phyloP scores from a whole-genome alignment of 2,797 vertebrate genomes.

The Ciconia nigra region DNA sequence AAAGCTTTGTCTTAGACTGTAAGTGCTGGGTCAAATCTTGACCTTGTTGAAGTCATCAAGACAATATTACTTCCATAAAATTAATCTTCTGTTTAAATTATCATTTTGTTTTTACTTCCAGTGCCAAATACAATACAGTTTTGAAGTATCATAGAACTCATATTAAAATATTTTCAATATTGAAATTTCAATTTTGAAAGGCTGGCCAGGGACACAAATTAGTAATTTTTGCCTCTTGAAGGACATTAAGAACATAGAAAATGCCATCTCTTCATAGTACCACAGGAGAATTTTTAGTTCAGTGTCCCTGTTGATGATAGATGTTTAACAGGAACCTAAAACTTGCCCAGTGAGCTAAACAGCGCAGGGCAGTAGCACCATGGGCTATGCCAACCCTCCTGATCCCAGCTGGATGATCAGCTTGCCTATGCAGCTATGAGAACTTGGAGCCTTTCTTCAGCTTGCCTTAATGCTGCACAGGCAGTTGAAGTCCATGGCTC shows the following conservation, averaged over 20 bases:
- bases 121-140: not conserved
- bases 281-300: not conserved
- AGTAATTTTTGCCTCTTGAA: not conserved
- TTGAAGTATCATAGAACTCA: not conserved
- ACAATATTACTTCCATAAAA: not conserved
- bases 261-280: not conserved
- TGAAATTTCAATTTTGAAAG: not conserved
- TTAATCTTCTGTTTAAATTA: not conserved
- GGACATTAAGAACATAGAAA: not conserved
- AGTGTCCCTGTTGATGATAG: not conserved
- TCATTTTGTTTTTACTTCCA: not conserved
- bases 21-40: not conserved
- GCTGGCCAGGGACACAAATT: not conserved
- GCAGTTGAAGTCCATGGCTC: not conserved
- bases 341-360: not conserved
- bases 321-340: not conserved
- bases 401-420: not conserved
- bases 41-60: not conserved
- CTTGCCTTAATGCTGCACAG: not conserved
- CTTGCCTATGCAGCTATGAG: not conserved
- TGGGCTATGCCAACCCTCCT: not conserved
- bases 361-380: not conserved
- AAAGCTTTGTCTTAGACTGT: not conserved
- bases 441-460: not conserved
- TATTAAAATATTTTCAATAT: not conserved